Percentiles rank a stretch among this genome's conserved stretches.
Evolutionary conservation across 2,888 invertebrate species (phyloP).

Genomic region (Phengaris alcon): DNA sequence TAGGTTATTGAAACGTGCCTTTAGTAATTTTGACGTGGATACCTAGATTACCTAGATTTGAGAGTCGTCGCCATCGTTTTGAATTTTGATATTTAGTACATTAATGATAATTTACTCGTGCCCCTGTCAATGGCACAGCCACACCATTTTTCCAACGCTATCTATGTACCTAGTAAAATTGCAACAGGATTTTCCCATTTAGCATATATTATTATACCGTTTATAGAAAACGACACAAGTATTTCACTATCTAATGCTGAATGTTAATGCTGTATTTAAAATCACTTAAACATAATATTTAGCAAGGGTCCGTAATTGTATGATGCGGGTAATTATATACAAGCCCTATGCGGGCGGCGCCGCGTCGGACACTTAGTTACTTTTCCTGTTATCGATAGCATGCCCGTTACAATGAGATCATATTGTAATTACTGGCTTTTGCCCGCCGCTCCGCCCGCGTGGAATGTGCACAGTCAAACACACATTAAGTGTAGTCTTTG

Average conservation of each 20-base stretch:
- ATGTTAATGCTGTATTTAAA: background rate
- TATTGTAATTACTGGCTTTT: background rate
- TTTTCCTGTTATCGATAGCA: slow-evolving; percentile 8
- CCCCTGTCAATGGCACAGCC: too few relatives aligned
- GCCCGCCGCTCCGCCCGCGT: too few relatives aligned
- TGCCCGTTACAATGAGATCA: slow-evolving; percentile 6
- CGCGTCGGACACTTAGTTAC: slow-evolving; percentile 4
- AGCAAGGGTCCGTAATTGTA: slow-evolving; percentile 34
- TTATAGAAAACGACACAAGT: slow-evolving; percentile 4
- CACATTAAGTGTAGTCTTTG: too few relatives aligned
- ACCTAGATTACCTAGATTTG: too few relatives aligned
- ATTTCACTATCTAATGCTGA: background rate
- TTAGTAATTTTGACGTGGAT: too few relatives aligned
- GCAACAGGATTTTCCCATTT: slow-evolving; percentile 2
- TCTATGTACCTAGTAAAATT: background rate
- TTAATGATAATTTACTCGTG: too few relatives aligned
- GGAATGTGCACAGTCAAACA: too few relatives aligned
- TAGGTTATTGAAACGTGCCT: too few relatives aligned
- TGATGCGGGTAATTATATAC: slow-evolving; percentile 39
- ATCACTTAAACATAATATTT: slow-evolving; percentile 30
- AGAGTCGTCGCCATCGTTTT: too few relatives aligned
- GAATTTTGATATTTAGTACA: too few relatives aligned
- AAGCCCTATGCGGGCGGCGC: slow-evolving; percentile 34
- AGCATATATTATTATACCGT: background rate
- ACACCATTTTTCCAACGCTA: too few relatives aligned